Evolutionary conservation across 2,113 vertebrate species (phyloP).

Genomic region (Prunella himalayana): DNA sequence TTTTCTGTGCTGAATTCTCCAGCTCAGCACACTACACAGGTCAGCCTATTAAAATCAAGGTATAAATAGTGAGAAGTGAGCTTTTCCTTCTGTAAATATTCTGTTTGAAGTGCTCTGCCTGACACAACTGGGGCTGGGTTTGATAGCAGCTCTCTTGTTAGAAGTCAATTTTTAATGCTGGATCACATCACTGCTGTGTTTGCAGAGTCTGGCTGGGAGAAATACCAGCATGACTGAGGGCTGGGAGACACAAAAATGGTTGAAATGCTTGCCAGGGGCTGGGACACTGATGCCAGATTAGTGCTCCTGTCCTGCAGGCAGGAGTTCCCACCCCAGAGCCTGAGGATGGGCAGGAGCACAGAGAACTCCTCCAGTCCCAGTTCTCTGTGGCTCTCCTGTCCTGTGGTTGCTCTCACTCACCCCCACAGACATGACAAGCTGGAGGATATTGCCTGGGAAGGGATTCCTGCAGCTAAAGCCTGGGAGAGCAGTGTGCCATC

Average conservation of each 20-base stretch:
- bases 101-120: conserved; percentile 30
- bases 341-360: background rate
- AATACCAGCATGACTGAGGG: background rate
- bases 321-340: background rate
- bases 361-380: background rate
- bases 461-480: background rate
- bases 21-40: background rate
- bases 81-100: background rate
- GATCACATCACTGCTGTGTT: background rate
- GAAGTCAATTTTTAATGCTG: background rate
- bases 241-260: background rate
- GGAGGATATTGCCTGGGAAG: background rate
- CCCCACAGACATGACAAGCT: background rate
- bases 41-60: background rate
- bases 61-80: background rate
- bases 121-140: conserved; percentile 38
- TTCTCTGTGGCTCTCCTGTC: background rate
- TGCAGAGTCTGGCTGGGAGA: background rate
- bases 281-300: background rate
- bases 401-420: background rate
- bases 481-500: background rate
- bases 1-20: background rate
- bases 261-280: background rate
- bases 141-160: background rate
- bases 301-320: background rate